Conservation (phyloP, 2,888 invertebrate genomes). For the Spatulosminthurus flaviceps region DNA sequence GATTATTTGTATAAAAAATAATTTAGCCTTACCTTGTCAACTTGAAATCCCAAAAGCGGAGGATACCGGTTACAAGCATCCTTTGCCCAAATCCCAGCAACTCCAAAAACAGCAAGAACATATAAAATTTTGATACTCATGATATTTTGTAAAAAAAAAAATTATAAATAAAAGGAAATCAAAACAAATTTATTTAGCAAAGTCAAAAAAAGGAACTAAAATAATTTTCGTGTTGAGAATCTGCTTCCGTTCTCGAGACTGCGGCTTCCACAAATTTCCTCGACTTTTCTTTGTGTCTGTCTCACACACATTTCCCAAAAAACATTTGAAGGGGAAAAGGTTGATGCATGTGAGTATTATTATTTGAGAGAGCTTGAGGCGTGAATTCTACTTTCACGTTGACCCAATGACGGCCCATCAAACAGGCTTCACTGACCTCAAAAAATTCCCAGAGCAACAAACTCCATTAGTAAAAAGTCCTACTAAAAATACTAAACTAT, state of each 20-base stretch:
- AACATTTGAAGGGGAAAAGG: not conserved
- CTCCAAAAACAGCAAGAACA: not conserved
- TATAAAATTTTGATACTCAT: not conserved
- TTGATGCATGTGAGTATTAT: too few species aligned
- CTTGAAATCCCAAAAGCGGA: slow-evolving; percentile 62
- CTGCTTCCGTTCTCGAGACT: slow-evolving; percentile 31
- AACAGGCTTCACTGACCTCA: slow-evolving; percentile 54
- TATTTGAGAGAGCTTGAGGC: slow-evolving; percentile 19
- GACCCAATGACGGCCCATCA: slow-evolving; percentile 53
- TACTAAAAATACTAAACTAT: not conserved
- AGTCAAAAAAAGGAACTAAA: not conserved
- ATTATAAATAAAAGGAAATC: not conserved
- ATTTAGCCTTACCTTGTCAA: slow-evolving; percentile 59
- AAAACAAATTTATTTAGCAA: not conserved
- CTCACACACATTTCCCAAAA: not conserved
- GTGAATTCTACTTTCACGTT: slow-evolving; percentile 55
- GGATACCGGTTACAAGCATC: slow-evolving; percentile 62
- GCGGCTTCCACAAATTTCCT: slow-evolving; percentile 26
- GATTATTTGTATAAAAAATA: not conserved
- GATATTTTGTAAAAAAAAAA: not conserved
- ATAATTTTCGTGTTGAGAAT: too few species aligned
- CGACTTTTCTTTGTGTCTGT: slow-evolving; percentile 2
- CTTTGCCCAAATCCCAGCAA: slow-evolving; percentile 47
- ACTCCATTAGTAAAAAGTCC: not conserved
- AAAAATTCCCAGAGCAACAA: slow-evolving; percentile 22